phyloP scores from a whole-genome alignment of 2,113 vertebrate genomes.

The Coptodon bakossiorum region DNA sequence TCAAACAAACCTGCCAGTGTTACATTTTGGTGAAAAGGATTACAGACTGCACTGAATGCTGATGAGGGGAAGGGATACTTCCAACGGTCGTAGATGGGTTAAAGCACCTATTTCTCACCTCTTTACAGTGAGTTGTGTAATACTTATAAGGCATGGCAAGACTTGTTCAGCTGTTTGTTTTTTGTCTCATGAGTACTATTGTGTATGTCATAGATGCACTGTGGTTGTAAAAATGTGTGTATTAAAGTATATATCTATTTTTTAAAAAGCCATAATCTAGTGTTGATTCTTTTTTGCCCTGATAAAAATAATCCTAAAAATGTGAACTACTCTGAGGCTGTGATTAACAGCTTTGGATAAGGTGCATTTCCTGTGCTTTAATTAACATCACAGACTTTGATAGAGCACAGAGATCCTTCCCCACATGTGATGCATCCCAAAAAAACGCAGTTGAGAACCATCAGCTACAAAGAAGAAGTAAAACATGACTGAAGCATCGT shows the following conservation, averaged over 20 bases:
- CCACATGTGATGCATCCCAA: neutral
- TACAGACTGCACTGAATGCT: constrained; percentile 13
- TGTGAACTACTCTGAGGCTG: neutral
- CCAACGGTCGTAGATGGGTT: neutral
- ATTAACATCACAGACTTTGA: neutral
- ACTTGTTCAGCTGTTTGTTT: constrained; percentile 19
- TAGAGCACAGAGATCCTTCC: neutral
- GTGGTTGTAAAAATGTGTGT: constrained; percentile 32
- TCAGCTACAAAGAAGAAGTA: neutral
- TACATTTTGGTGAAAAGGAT: constrained; percentile 6
- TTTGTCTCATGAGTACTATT: constrained; percentile 8
- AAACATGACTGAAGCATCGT: neutral
- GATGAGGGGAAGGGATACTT: neutral
- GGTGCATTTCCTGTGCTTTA: neutral
- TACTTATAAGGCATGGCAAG: constrained; percentile 14
- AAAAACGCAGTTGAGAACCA: neutral
- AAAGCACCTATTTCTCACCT: neutral
- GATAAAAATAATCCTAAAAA: neutral
- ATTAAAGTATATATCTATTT: constrained; percentile 46
- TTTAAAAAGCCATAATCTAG: constrained; percentile 24
- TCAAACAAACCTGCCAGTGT: constrained; percentile 13
- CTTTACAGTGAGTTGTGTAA: constrained; percentile 7
- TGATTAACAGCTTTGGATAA: neutral
- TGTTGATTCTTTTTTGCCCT: neutral
- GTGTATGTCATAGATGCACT: constrained; percentile 35